A percentile compares a stretch with the other conserved stretches of the same genome.
Conservation (phyloP, 2,797 vertebrate species). For the Lithobates sylvaticus region DNA sequence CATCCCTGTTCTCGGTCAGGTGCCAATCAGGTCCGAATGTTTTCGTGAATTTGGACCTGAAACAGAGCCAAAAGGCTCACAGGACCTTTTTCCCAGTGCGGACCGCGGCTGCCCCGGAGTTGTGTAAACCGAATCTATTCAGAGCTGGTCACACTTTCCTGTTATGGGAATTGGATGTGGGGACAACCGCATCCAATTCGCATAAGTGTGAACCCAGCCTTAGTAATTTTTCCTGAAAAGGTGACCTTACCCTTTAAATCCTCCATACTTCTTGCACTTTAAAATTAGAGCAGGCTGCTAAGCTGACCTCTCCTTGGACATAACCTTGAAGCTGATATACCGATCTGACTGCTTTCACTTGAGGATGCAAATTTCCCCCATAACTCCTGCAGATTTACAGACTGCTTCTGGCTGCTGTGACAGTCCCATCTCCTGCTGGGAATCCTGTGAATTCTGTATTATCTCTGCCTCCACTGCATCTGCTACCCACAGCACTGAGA, state of each 20-base stretch:
- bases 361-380: slow-evolving; percentile 67
- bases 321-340: background rate
- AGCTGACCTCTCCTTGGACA: background rate
- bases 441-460: slow-evolving; percentile 58
- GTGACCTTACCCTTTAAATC: background rate
- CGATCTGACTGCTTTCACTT: slow-evolving; percentile 62
- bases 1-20: too few species aligned
- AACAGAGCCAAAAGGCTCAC: too few species aligned
- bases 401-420: slow-evolving; percentile 69
- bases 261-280: background rate
- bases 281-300: background rate
- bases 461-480: slow-evolving; percentile 64
- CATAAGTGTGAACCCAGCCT: too few species aligned
- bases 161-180: too few species aligned
- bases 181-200: too few species aligned
- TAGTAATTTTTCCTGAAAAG: too few species aligned
- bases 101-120: too few species aligned
- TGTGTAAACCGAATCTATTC: too few species aligned
- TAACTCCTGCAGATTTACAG: slow-evolving; percentile 70
- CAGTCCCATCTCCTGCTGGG: slow-evolving; percentile 69
- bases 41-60: too few species aligned
- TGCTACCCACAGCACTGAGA: slow-evolving; percentile 61
- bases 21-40: too few species aligned
- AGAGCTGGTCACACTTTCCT: too few species aligned
- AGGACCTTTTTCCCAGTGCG: too few species aligned